Evolutionary conservation across 2,888 invertebrate species (phyloP), one percentile per base, ranked within the genome.

Genomic region (Synanthedon myopaeformis): DNA sequence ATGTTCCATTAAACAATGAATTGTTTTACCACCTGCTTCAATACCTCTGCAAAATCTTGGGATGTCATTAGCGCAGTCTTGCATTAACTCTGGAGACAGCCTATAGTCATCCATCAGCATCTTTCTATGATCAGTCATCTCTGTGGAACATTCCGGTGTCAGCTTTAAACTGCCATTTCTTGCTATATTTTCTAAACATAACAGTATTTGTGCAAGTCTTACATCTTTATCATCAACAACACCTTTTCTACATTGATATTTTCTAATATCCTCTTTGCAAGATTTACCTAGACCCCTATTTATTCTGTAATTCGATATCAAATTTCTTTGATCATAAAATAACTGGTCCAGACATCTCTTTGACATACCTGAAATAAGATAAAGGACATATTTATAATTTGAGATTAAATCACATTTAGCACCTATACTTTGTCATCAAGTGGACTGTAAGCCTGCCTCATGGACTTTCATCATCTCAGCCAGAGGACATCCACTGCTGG

Each of bases 1-100:
- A 76, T 95, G 93, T 48, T 94, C 94, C 96, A 99, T 96, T 49
- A 99, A 85, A 73, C 99, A 99, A 74, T 99, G 98, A 61, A 99
- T 93, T 0, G 98, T 98, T 71, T 93, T 93, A 0, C 96, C 96
- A 3, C 95, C 96, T 54, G 91, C 89, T 74, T 94, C 94, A 59
- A 93, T 86, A 14, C 91, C 91, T 61, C 90, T 89, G 76, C 97
- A 97, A 62, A 92, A 92, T 54, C 87, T 89, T 14, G 90, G 85
- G 62, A 98, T 97, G 71, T 98, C 98, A 64, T 91, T 90, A 17
- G 94, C 92, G 84, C 99, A 99, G 53, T 92, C 91, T 62, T 92
- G 91, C 58, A 98, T 94, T 57, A 99, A 90, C 80, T 98, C 97
- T 4, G 99, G 99, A 10, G 96, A 96, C 14, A 99, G 88, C 64